Evolutionary conservation across 2,113 vertebrate genomes (phyloP).

Genomic region (Onychostruthus taczanowskii): DNA sequence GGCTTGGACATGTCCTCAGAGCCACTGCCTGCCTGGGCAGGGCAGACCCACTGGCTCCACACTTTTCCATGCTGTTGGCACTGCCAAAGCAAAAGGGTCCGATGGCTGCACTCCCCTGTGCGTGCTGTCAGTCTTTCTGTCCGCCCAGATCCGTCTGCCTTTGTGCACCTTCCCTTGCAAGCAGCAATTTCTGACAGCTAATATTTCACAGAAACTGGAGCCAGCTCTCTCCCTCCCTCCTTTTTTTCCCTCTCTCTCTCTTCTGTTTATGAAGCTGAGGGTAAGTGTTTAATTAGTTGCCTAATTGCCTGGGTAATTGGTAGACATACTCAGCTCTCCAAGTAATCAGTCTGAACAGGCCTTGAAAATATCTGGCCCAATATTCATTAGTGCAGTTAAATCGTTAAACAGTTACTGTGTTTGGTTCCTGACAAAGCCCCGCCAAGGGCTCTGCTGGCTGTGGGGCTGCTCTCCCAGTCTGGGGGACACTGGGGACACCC

Average conservation of each 20-base stretch:
- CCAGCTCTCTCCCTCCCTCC: slow-evolving; percentile 72
- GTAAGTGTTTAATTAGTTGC: slow-evolving; percentile 99
- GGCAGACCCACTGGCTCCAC: neutral
- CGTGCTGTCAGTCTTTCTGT: neutral
- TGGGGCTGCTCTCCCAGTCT: accelerated
- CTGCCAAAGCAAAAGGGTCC: accelerated
- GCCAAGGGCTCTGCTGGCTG: slow-evolving; percentile 43
- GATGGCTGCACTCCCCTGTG: neutral
- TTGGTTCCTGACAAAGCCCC: slow-evolving; percentile 69
- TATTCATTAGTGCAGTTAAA: slow-evolving; percentile 96
- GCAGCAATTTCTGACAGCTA: slow-evolving; percentile 77
- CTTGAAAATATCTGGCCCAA: slow-evolving; percentile 97
- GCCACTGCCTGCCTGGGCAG: neutral
- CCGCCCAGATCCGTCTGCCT: neutral
- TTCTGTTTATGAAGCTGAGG: slow-evolving; percentile 93
- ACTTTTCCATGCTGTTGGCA: neutral
- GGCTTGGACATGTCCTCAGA: neutral
- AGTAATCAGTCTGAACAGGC: slow-evolving; percentile 99
- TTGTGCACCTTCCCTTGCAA: slow-evolving; percentile 27
- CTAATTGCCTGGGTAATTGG: slow-evolving; percentile 99
- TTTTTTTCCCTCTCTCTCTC: slow-evolving; percentile 64
- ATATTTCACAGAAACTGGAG: slow-evolving; percentile 79
- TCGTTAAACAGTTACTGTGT: slow-evolving; percentile 77
- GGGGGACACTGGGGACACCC: neutral
- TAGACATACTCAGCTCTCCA: slow-evolving; percentile 98